Conservation (phyloP, 2,113 vertebrate genomes). For the Cichladusa arquata region DNA sequence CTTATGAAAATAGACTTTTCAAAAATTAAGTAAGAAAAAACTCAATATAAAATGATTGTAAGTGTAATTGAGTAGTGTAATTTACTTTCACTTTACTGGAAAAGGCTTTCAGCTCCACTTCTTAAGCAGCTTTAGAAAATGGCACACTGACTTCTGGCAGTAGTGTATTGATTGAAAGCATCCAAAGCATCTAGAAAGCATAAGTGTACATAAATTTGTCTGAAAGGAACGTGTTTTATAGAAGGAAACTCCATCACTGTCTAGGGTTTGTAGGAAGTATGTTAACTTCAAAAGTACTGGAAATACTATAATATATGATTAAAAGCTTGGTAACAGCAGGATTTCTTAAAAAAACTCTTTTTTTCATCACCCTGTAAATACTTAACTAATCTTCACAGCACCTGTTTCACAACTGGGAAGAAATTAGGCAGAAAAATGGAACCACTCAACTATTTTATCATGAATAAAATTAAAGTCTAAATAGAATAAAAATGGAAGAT, state of each 20-base stretch:
- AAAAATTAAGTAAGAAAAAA: conserved; percentile 35
- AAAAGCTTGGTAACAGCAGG: neutral
- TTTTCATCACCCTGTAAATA: neutral
- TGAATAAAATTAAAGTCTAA: neutral
- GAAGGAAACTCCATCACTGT: neutral
- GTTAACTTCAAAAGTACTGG: neutral
- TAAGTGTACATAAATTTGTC: neutral
- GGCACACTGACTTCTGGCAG: conserved; percentile 3
- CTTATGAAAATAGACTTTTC: conserved; percentile 34
- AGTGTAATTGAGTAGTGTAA: conserved; percentile 39
- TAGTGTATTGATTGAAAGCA: conserved; percentile 10
- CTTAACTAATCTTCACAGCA: neutral
- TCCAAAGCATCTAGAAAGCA: conserved; percentile 12
- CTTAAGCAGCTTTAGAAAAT: conserved; percentile 35
- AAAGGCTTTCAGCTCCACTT: conserved; percentile 45
- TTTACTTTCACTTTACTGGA: conserved; percentile 61
- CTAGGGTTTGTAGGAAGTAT: neutral
- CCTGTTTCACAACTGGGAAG: neutral
- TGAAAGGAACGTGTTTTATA: neutral
- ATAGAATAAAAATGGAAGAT: neutral
- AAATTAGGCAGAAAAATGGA: neutral
- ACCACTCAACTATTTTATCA: neutral
- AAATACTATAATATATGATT: neutral
- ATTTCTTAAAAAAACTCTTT: neutral
- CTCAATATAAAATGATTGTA: conserved; percentile 11